Evolutionary conservation across 2,113 vertebrate genomes (phyloP), one percentile per base, ranked within the genome.

Genomic region (Leptobrachium leishanense): DNA sequence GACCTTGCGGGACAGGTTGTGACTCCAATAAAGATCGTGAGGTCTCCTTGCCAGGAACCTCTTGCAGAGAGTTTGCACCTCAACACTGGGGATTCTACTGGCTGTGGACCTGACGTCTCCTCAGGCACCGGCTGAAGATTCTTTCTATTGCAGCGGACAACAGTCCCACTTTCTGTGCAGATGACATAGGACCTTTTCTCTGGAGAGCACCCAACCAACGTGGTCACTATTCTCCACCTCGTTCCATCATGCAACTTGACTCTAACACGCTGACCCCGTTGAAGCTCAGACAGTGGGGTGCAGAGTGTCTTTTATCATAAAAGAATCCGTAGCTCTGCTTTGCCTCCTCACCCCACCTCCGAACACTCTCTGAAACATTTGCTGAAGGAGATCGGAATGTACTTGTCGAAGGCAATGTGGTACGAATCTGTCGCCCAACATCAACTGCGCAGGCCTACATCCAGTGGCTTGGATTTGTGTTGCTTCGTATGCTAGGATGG

Each of bases 241-340:
- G 1, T 65, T 65, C 39, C 63, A 4, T 2, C 39, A 39, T 2
- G 4, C 63, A 65, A 15, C 39, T 31, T 65, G 9, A 65, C 63
- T 65, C n/a, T 2, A 10, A 65, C 63, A 65, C 63, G 2, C 6
- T 65, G 63, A 12, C 55, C 55, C 13, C 6, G 9, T 6, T 57
- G 8, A 4, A 50, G 46, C 46, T 50, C 46, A 50, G 46, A 8
- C 46, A 50, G 8, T 50, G 46, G 46, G 46, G 46, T 50, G 46
- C 46, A 50, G 46, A 50, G 46, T 50, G 46, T 50, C 46, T 50
- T 50, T 12, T 57, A 15, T 57, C 1, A 11, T 57, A 57, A 15
- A 65, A 65, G 5, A 65, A 65, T 65, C 63, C 39, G 63, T 40
- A 65, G n/a, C n/a, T 65, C 63, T 39, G 63, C 6, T 65, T 65